Base-by-base conservation (phyloP, 2,888 invertebrate species). In the Callinectes sapidus region DNA sequence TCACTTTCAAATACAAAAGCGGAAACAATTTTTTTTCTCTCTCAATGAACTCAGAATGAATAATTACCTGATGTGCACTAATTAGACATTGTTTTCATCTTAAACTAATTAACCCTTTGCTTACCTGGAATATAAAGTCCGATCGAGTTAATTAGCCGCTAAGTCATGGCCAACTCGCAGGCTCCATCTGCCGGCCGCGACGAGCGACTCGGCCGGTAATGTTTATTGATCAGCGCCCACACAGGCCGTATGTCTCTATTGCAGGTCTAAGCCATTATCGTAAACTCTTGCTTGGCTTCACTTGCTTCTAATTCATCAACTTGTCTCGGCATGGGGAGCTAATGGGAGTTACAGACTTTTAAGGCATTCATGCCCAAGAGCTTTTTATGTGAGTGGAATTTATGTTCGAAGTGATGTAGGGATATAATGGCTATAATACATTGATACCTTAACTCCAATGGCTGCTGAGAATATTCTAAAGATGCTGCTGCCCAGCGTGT, bases 81-180 rank as follows among this genome's bases (percentile, higher is more conserved):
- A 89, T 89, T 35, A 89, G 89, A 71, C 32, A 89, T 89, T 89
- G 89, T 89, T 35, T 66, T 89, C 55, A 35, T 61, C 66, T 71
- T 89, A 42, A 66, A 66, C 61, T 66, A 61, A 89, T 89, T 66
- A 89, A 71, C 32, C 61, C 88, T 71, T 89, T 66, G 61, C 66
- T 71, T 66, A 39, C 32, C 39, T 35, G 5, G 89, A 89, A 89
- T 66, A 89, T 66, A 88, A 88, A 89, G 48, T 71, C 42, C 39
- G 89, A 89, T 89, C 89, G 48, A 23, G 28, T 89, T 89, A 89
- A 89, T 89, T 89, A 89, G 66, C 39, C 66, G 28, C 66, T 61
- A 66, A 89, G 66, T 89, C 89, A 66, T 71, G 32, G 23, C 42
- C 48, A 87, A n/a, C 42, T 39, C 35, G 66, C 89, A 55, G 61